Evolutionary conservation across 2,113 vertebrate genomes (phyloP).

Genomic region (Diphyllodes magnificus): DNA sequence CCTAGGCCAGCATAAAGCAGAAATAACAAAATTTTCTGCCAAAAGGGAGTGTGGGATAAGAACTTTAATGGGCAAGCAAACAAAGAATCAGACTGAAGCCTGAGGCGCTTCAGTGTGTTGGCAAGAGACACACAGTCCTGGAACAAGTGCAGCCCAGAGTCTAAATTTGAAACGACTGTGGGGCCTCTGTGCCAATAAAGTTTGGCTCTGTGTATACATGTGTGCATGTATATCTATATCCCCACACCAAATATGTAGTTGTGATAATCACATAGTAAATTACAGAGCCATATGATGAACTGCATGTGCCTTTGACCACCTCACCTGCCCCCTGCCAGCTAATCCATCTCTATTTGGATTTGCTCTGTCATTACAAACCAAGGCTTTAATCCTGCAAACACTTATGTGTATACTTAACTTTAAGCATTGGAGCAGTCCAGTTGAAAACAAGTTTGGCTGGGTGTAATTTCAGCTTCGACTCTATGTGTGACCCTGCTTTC

Average conservation of each 20-base stretch:
- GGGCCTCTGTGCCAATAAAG: slow-evolving; percentile 22
- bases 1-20: slow-evolving; percentile 44
- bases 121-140: slow-evolving; percentile 34
- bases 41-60: slow-evolving; percentile 49
- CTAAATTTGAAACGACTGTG: slow-evolving; percentile 57
- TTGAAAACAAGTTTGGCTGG: background rate
- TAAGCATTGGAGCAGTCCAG: slow-evolving; percentile 10
- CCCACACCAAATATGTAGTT: slow-evolving; percentile 65
- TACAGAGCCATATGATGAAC: slow-evolving; percentile 62
- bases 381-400: slow-evolving; percentile 50
- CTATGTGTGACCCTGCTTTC: background rate
- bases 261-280: slow-evolving; percentile 64
- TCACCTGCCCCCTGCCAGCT: slow-evolving; percentile 43
- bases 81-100: slow-evolving; percentile 37
- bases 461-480: background rate
- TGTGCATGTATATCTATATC: slow-evolving; percentile 57
- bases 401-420: slow-evolving; percentile 52
- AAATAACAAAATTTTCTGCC: slow-evolving; percentile 36
- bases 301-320: slow-evolving; percentile 53
- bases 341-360: slow-evolving; percentile 64
- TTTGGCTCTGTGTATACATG: slow-evolving; percentile 8
- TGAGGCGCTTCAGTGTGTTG: slow-evolving; percentile 50
- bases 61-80: slow-evolving; percentile 62
- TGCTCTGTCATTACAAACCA: slow-evolving; percentile 17
- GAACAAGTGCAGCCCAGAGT: slow-evolving; percentile 29